Base-by-base conservation (phyloP, 2,113 vertebrate genomes). In the Psittacus erithacus region DNA sequence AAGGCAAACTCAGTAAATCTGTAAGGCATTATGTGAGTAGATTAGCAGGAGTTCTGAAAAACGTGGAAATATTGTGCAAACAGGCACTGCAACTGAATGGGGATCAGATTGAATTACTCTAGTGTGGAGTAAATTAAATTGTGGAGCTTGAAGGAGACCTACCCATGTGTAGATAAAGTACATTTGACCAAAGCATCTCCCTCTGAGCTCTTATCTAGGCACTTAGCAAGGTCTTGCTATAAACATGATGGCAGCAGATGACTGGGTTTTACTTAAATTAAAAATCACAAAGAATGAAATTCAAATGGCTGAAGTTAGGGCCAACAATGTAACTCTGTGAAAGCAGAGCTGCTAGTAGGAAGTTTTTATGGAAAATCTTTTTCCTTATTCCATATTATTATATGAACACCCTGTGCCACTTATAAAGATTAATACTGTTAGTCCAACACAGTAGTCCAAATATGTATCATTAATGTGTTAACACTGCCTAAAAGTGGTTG, bases 91-190 rank as follows among this genome's bases (percentile, higher is more conserved):
- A 76, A 35, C 68, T 87, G 73, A 95, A 85, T 52, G 43, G 39
- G 75, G 24, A 79, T 95, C 59, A 90, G 64, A 93, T 33, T 85
- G 77, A 92, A 79, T 90, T 64, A 77, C 74, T 92, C 69, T 74
- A 84, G 46, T 68, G 87, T 77, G 49, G 82, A 97, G 70, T 81
- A 95, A 96, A 95, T 93, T 79, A 88, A 93, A 93, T 33, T 75
- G 55, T 59, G 44, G 46, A 91, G 53, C 41, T 81, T 84, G 78
- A 90, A 69, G 85, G 50, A 91, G 69, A 70, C 39, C 55, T 82
- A 73, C 25, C 47, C 70, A 71, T 90, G 85, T 63, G 65, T 57
- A n/a, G 39, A 78, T 29, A 77, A 92, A 63, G 35, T 65, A 41
- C 57, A 67, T 76, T 88, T 88, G 86, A 74, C 27, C 67, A 77